Percentiles rank a stretch among this genome's conserved stretches.
Evolutionary conservation across 2,888 invertebrate genomes (phyloP).

Genomic region (Drosophila mulleri): DNA sequence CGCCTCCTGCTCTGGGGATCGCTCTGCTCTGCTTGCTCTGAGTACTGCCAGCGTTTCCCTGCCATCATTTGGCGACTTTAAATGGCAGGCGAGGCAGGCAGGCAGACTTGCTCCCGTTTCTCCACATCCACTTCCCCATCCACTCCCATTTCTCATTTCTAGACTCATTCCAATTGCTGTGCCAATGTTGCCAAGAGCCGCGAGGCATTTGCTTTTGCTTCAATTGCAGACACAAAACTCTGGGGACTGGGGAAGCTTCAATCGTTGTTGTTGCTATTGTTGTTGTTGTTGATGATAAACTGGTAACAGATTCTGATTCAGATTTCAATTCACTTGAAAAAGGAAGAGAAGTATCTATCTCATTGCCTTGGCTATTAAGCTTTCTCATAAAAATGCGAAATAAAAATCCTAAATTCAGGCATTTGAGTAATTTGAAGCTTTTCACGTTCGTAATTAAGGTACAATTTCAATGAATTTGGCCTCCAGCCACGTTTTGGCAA

Average conservation of each 20-base stretch:
- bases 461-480: constrained; percentile 39
- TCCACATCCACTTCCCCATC: not conserved
- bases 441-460: constrained; percentile 32
- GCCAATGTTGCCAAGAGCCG: constrained; percentile 57
- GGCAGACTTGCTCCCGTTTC: constrained; percentile 6
- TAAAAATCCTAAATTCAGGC: constrained; percentile 6
- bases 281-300: constrained; percentile 48
- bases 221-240: constrained; percentile 56
- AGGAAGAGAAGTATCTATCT: constrained; percentile 29
- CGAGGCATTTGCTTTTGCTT: constrained; percentile 57
- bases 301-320: constrained; percentile 47
- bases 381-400: constrained; percentile 22
- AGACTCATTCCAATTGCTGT: constrained; percentile 47
- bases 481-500: constrained; percentile 35
- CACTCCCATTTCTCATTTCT: constrained; percentile 43
- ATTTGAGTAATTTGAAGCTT: constrained; percentile 48
- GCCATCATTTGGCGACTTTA: constrained; percentile 34
- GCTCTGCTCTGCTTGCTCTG: constrained; percentile 49
- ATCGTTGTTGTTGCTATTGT: constrained; percentile 3
- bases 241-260: not conserved
- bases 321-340: not conserved
- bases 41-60: constrained; percentile 33
- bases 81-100: constrained; percentile 43
- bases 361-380: constrained; percentile 67
- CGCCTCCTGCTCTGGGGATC: constrained; percentile 19